These are phyloP conservation scores for Himalopsyche anomala DNA, from an alignment of 2,888 invertebrate species.

Conservation along the genomic window DNA sequence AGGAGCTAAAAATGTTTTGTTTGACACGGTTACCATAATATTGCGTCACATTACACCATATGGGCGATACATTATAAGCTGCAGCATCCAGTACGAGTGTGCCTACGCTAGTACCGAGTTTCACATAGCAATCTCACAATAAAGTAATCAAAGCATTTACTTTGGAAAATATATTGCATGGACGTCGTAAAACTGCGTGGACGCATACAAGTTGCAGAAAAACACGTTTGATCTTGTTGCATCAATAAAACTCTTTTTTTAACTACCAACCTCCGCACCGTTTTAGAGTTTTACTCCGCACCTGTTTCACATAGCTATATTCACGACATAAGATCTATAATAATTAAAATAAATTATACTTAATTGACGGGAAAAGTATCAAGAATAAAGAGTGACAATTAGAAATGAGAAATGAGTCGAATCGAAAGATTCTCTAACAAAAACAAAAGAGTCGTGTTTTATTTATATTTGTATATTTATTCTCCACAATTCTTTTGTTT, in stretches of 20 bases:
- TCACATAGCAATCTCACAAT: constrained; percentile 35
- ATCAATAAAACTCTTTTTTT: constrained; percentile 32
- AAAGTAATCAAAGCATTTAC: constrained; percentile 30
- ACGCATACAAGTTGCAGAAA: constrained; percentile 1
- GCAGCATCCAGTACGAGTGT: too few species aligned
- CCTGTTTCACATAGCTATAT: neutral
- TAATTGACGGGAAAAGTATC: too few species aligned
- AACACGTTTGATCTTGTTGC: constrained; percentile 38
- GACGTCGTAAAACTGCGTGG: neutral
- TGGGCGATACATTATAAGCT: too few species aligned
- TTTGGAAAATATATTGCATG: constrained; percentile 24
- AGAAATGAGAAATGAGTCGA: too few species aligned
- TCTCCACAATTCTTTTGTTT: too few species aligned
- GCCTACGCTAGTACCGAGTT: neutral
- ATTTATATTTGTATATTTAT: too few species aligned
- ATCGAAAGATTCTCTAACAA: too few species aligned
- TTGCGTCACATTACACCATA: too few species aligned
- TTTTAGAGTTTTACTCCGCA: constrained; percentile 10
- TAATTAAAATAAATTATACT: neutral
- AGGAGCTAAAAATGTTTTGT: too few species aligned
- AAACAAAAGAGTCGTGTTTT: too few species aligned
- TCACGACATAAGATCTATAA: neutral
- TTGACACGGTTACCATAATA: too few species aligned
- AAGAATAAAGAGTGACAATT: too few species aligned
- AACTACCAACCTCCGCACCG: neutral